Conservation (phyloP, 2,797 vertebrate genomes). For the Champsocephalus esox region DNA sequence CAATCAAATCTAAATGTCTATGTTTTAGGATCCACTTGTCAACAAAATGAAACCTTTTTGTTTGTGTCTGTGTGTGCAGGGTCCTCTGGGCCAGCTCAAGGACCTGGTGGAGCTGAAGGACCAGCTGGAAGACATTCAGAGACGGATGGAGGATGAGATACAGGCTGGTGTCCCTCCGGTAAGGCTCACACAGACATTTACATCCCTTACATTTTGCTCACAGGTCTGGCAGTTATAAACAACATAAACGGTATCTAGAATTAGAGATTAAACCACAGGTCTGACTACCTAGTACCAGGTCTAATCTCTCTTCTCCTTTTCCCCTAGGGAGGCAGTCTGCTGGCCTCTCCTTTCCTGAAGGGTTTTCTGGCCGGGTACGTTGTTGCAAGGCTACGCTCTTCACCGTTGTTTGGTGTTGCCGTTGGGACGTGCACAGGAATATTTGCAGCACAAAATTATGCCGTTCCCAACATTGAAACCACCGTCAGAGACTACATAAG, state of each 20-base stretch:
- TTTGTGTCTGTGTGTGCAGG: slow-evolving; percentile 68
- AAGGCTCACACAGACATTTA: slow-evolving; percentile 44
- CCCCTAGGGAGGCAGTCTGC: slow-evolving; percentile 89
- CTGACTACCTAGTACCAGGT: background rate
- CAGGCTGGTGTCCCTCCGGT: slow-evolving; percentile 91
- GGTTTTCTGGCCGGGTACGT: slow-evolving; percentile 94
- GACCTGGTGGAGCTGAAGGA: slow-evolving; percentile 93
- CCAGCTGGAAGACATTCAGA: slow-evolving; percentile 92
- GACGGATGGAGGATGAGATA: slow-evolving; percentile 90
- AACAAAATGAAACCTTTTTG: background rate
- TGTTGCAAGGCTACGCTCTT: slow-evolving; percentile 91
- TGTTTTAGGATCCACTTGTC: background rate
- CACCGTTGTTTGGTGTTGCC: slow-evolving; percentile 90
- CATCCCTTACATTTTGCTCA: background rate
- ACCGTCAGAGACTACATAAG: slow-evolving; percentile 89
- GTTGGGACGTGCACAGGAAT: slow-evolving; percentile 92
- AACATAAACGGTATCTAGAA: background rate
- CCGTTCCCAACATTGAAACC: slow-evolving; percentile 90
- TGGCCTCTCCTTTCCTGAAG: slow-evolving; percentile 94
- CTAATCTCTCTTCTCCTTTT: slow-evolving; percentile 11
- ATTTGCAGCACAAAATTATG: slow-evolving; percentile 89
- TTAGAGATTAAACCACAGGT: background rate
- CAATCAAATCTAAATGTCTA: background rate
- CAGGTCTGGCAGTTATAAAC: background rate
- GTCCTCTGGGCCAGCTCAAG: slow-evolving; percentile 88